Conservation (phyloP, 92 coral and sea anemone genomes). For the Phenganax subtilis region DNA sequence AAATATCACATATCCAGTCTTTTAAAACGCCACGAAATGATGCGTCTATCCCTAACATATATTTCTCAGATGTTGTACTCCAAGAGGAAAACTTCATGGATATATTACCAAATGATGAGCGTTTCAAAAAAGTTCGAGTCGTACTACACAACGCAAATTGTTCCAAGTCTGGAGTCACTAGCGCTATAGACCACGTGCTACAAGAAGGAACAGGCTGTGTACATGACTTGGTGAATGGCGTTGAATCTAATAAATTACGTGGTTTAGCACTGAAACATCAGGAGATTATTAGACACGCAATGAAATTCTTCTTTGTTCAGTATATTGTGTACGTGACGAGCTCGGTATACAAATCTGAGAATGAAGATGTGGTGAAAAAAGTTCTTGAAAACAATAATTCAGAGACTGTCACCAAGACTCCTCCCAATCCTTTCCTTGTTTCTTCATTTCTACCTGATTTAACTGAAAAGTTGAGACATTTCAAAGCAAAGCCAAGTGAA, state of each 20-base stretch:
- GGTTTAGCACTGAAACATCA: constrained; percentile 83
- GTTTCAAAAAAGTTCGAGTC: constrained; percentile 67
- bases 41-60: constrained; percentile 47
- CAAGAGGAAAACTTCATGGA: constrained; percentile 77
- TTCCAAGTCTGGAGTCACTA: constrained; percentile 85
- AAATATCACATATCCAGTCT: no score
- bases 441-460: constrained; percentile 68
- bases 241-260: constrained; percentile 75
- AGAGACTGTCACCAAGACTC: constrained; percentile 58
- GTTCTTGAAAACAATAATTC: constrained; percentile 62
- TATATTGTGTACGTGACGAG: constrained; percentile 80
- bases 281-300: constrained; percentile 74
- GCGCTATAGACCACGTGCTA: constrained; percentile 86
- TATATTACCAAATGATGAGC: constrained; percentile 79
- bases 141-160: constrained; percentile 84
- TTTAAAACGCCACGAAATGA: no score
- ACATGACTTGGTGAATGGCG: constrained; percentile 40
- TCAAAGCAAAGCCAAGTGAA: constrained; percentile 31
- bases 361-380: constrained; percentile 70
- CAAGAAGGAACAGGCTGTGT: constrained; percentile 79
- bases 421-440: constrained; percentile 51
- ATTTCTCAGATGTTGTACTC: constrained; percentile 60
- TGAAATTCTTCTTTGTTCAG: constrained; percentile 77
- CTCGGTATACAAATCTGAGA: constrained; percentile 68
- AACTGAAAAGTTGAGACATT: constrained; percentile 57